Percentiles rank a stretch among this genome's conserved stretches.
phyloP scores from a whole-genome alignment of 1,140 invertebrate species.

The Platyscapa corneri region DNA sequence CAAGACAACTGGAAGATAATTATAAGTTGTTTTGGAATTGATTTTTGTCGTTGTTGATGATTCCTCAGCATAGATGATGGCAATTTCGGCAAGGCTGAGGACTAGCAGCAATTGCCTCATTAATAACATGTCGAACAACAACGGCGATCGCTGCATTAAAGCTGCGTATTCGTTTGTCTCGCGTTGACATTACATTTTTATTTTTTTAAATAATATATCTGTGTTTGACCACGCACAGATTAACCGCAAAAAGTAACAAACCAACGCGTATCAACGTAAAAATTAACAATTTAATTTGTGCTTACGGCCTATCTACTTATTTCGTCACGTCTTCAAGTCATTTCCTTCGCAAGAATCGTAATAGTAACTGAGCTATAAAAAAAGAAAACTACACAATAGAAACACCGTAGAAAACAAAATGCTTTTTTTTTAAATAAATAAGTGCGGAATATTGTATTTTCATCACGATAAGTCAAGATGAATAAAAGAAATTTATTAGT shows the following conservation, averaged over 20 bases:
- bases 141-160: background rate
- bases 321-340: background rate
- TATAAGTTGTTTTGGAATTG: background rate
- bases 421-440: background rate
- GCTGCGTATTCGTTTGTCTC: constrained; percentile 6
- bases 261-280: background rate
- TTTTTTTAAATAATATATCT: background rate
- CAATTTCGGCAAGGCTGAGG: background rate
- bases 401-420: background rate
- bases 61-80: background rate
- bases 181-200: constrained; percentile 28
- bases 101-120: background rate
- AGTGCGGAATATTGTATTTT: background rate
- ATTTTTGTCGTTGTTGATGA: background rate
- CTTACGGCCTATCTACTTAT: background rate
- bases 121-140: background rate
- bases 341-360: background rate
- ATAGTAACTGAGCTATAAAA: background rate
- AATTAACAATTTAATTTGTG: background rate
- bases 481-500: background rate
- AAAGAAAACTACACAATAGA: background rate
- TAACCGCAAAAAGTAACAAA: background rate
- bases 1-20: background rate
- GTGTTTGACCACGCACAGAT: background rate
- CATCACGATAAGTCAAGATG: background rate